These are phyloP conservation scores for Leptocoma aspasia DNA, from an alignment of 2,113 vertebrate species.

Conservation along the genomic window DNA sequence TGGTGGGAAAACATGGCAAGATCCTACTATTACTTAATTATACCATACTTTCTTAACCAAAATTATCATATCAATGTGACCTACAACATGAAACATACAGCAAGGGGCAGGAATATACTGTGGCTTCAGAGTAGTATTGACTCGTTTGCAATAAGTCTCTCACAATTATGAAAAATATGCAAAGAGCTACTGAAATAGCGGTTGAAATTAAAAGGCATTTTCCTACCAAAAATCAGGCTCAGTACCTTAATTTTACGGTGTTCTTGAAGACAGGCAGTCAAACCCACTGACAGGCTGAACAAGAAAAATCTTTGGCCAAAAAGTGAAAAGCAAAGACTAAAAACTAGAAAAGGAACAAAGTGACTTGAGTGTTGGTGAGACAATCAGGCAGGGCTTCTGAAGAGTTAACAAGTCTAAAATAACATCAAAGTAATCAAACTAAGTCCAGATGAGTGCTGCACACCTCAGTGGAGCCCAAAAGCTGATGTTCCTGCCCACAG, in stretches of 20 bases:
- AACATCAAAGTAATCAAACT: conserved; percentile 48
- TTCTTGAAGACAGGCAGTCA: neutral
- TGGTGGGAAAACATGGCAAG: neutral
- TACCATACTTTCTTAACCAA: neutral
- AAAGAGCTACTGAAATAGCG: neutral
- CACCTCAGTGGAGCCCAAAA: conserved; percentile 44
- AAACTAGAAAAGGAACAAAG: neutral
- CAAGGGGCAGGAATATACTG: neutral
- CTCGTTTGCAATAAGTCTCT: neutral
- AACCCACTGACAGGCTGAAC: neutral
- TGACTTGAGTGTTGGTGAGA: accelerated
- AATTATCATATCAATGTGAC: neutral
- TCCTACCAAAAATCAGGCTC: neutral
- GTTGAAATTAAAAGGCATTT: neutral
- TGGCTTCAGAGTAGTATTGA: neutral
- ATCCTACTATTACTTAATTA: neutral
- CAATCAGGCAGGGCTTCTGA: neutral
- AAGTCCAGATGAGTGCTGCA: conserved; percentile 50
- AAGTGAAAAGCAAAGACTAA: neutral
- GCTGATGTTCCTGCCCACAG: conserved; percentile 41
- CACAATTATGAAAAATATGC: neutral
- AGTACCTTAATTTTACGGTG: neutral
- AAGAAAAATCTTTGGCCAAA: neutral
- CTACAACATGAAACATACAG: neutral
- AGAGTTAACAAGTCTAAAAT: conserved; percentile 23